phyloP scores from a whole-genome alignment of 2,888 invertebrate genomes.

The Monopis laevigella region DNA sequence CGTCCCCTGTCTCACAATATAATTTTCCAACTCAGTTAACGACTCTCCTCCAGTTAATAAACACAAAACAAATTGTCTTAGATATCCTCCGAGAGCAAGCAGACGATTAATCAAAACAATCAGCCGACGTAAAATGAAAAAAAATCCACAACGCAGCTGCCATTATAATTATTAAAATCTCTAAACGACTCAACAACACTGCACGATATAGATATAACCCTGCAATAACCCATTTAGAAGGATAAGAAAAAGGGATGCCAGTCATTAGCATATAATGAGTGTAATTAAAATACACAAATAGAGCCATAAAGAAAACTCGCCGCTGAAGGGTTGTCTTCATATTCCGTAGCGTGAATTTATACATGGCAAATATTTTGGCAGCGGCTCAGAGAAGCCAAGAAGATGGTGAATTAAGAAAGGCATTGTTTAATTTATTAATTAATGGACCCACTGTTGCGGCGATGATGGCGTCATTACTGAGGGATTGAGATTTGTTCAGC shows the following conservation, averaged over 20 bases:
- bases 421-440: constrained; percentile 65
- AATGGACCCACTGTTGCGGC: constrained; percentile 53
- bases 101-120: constrained; percentile 60
- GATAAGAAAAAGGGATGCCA: constrained; percentile 69
- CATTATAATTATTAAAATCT: constrained; percentile 62
- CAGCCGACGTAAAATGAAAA: constrained; percentile 36
- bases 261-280: constrained; percentile 73
- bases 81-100: constrained; percentile 39
- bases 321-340: constrained; percentile 66
- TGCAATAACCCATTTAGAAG: constrained; percentile 63
- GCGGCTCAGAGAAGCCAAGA: constrained; percentile 40
- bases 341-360: constrained; percentile 59
- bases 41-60: constrained; percentile 57
- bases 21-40: constrained; percentile 46
- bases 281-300: constrained; percentile 79
- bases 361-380: constrained; percentile 63
- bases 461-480: constrained; percentile 28
- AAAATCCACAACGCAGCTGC: constrained; percentile 32
- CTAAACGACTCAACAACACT: constrained; percentile 50
- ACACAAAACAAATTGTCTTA: constrained; percentile 55
- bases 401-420: constrained; percentile 49
- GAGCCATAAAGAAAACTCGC: constrained; percentile 68
- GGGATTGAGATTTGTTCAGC: constrained; percentile 8
- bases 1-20: constrained; percentile 16
- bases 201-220: constrained; percentile 57